These are phyloP conservation scores for Calyptommatus sinebrachiatus DNA, from an alignment of 2,113 vertebrate genomes.

Conservation along the genomic window DNA sequence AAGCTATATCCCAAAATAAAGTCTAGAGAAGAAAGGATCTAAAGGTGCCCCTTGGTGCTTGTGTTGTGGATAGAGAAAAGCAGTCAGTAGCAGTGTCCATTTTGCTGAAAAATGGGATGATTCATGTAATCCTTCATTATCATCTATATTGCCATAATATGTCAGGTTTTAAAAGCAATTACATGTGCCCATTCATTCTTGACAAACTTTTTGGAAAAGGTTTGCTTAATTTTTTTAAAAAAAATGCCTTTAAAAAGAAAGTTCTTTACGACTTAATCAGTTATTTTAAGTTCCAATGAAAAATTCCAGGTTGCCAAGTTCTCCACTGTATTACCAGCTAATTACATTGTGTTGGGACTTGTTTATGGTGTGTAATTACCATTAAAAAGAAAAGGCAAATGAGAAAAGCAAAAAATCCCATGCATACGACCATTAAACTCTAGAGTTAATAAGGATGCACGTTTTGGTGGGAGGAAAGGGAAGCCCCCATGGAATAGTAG, in stretches of 20 bases:
- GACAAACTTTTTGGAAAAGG: constrained; percentile 21
- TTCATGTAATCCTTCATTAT: not conserved
- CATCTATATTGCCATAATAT: not conserved
- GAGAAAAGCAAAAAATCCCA: not conserved
- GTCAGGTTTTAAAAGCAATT: constrained; percentile 2
- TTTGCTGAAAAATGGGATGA: not conserved
- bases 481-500: not conserved
- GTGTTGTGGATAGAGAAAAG: not conserved
- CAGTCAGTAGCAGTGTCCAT: not conserved
- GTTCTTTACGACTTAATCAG: not conserved
- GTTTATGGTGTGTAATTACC: constrained; percentile 16
- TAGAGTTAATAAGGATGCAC: constrained; percentile 9
- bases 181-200: constrained; percentile 37
- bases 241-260: not conserved
- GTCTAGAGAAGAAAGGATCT: no score
- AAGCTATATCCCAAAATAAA: no score
- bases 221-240: not conserved
- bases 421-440: constrained; percentile 12
- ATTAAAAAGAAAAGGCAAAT: not conserved
- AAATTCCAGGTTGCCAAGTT: not conserved
- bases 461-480: not conserved
- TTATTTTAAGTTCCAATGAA: not conserved
- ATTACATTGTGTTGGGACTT: constrained; percentile 4
- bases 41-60: no score
- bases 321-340: constrained; percentile 17